Conservation (phyloP, 2,888 invertebrate genomes). For the Pristionchus japonicus region DNA sequence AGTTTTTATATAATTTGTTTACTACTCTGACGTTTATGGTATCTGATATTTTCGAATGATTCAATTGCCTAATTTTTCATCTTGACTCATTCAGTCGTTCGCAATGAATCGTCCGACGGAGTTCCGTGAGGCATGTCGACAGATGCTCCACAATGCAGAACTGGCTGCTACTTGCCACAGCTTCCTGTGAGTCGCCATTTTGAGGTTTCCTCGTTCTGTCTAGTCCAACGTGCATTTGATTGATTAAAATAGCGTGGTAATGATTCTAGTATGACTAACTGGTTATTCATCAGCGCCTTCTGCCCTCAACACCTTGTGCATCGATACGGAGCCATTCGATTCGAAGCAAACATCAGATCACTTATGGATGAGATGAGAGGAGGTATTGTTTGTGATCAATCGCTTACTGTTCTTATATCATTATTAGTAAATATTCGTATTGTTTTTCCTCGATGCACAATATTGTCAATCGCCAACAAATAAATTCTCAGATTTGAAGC, state of each 20-base stretch:
- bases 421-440: too few relatives aligned
- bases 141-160: constrained; percentile 50
- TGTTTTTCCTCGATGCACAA: too few relatives aligned
- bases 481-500: constrained; percentile 44
- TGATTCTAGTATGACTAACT: too few relatives aligned
- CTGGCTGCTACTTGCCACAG: constrained; percentile 40
- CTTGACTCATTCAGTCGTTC: too few relatives aligned
- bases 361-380: constrained; percentile 44
- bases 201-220: too few relatives aligned
- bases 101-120: constrained; percentile 53
- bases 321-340: constrained; percentile 36
- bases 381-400: not conserved
- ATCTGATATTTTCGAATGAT: too few relatives aligned
- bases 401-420: too few relatives aligned
- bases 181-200: constrained; percentile 44
- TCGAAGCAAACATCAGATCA: constrained; percentile 17
- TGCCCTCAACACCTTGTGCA: constrained; percentile 28
- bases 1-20: too few relatives aligned
- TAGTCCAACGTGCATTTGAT: too few relatives aligned
- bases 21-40: not conserved
- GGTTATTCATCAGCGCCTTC: constrained; percentile 30
- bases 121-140: constrained; percentile 55
- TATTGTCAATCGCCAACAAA: too few relatives aligned
- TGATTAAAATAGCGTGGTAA: too few relatives aligned
- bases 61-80: not conserved